phyloP scores from a whole-genome alignment of 1,140 invertebrate species.

The Cotesia chilonis region DNA sequence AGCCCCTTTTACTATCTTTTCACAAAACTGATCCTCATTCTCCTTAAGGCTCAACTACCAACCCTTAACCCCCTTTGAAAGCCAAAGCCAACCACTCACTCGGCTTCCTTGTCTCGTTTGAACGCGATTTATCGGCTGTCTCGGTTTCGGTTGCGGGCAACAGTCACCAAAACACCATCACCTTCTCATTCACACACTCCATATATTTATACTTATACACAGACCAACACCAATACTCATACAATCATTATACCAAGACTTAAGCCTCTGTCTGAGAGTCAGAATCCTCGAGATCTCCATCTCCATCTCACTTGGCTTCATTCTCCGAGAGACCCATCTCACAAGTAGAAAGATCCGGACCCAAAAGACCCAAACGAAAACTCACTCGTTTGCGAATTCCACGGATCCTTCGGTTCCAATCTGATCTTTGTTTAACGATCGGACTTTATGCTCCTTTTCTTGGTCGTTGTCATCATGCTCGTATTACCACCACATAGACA shows the following conservation, averaged over 20 bases:
- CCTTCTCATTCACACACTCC: constrained; percentile 6
- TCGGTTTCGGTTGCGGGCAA: constrained; percentile 36
- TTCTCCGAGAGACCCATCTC: neutral
- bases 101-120: constrained; percentile 37
- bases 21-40: constrained; percentile 25
- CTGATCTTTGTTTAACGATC: constrained; percentile 43
- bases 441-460: constrained; percentile 23
- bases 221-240: neutral
- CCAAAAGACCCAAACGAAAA: constrained; percentile 36
- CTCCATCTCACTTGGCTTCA: neutral
- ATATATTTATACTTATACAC: constrained; percentile 5
- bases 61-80: constrained; percentile 32
- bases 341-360: constrained; percentile 6
- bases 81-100: constrained; percentile 1
- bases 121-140: constrained; percentile 35
- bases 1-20: constrained; percentile 1
- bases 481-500: too few species aligned
- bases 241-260: neutral
- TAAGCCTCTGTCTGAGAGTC: too few species aligned
- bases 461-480: constrained; percentile 9
- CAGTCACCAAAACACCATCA: neutral
- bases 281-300: neutral
- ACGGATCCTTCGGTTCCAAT: constrained; percentile 36
- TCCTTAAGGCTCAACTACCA: constrained; percentile 21
- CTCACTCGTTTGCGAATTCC: constrained; percentile 43